phyloP scores from a whole-genome alignment of 2,888 invertebrate genomes.

The Cepaea hortensis region DNA sequence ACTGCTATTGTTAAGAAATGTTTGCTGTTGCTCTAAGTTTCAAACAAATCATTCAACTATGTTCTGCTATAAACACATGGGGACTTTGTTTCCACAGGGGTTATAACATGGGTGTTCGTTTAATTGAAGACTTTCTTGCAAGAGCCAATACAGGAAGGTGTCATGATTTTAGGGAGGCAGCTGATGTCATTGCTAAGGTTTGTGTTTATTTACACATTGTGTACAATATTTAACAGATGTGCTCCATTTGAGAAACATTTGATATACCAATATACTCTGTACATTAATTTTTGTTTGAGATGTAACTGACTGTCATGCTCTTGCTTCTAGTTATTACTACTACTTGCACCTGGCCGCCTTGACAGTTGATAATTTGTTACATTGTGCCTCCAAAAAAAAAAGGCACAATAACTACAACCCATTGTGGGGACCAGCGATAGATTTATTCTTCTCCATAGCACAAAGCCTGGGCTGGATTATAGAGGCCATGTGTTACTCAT shows the following conservation, averaged over 20 bases:
- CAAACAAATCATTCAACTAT: neutral
- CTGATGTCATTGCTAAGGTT: conserved; percentile 82
- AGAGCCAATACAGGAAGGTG: conserved; percentile 90
- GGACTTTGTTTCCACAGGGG: conserved; percentile 79
- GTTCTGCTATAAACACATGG: neutral
- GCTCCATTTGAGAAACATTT: neutral
- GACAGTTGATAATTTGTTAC: too few species aligned
- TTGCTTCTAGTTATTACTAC: too few species aligned
- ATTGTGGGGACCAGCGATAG: too few species aligned
- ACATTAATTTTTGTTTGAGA: neutral
- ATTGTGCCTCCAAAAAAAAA: too few species aligned
- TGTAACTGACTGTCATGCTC: too few species aligned
- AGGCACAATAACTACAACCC: too few species aligned
- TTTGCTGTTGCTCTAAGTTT: neutral
- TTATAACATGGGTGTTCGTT: conserved; percentile 97
- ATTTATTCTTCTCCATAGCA: too few species aligned
- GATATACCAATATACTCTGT: neutral
- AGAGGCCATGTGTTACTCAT: too few species aligned
- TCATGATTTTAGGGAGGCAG: conserved; percentile 95
- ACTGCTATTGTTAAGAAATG: too few species aligned
- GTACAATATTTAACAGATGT: neutral
- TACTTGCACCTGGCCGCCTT: too few species aligned
- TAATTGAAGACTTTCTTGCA: conserved; percentile 98
- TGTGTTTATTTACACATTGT: neutral
- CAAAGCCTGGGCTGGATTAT: too few species aligned